phyloP scores from a whole-genome alignment of 2,113 vertebrate species.

The Vulpes vulpes region DNA sequence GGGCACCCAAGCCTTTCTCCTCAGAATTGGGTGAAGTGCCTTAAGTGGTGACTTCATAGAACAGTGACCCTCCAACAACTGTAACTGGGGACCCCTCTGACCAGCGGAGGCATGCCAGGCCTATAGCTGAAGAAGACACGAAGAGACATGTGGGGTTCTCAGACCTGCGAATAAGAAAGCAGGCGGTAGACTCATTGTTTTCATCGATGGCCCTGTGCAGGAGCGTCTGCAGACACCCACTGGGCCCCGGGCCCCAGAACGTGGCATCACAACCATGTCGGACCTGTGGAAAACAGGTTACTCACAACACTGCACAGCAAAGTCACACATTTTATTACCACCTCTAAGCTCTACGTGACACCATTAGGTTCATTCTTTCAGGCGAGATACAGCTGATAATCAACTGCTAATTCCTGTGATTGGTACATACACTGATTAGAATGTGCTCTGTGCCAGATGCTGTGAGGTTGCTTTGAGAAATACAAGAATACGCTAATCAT shows the following conservation, averaged over 20 bases:
- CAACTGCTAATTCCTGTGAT: neutral
- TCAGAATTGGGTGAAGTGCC: neutral
- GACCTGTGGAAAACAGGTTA: slow-evolving; percentile 88
- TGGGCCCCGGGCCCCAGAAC: slow-evolving; percentile 94
- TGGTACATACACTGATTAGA: slow-evolving; percentile 24
- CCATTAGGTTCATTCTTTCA: neutral
- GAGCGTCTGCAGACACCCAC: slow-evolving; percentile 96
- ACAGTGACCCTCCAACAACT: neutral
- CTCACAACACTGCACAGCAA: neutral
- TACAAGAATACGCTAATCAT: neutral
- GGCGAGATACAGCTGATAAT: neutral
- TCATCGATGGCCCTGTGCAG: slow-evolving; percentile 97
- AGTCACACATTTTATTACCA: neutral
- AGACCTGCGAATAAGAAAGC: slow-evolving; percentile 98
- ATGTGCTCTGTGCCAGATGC: neutral
- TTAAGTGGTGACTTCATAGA: neutral
- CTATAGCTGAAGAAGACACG: neutral
- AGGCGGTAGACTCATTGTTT: slow-evolving; percentile 95
- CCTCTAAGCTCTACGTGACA: neutral
- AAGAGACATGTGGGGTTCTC: slow-evolving; percentile 43
- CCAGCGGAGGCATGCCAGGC: neutral
- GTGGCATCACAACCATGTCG: slow-evolving; percentile 98
- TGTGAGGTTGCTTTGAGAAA: neutral
- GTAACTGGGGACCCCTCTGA: neutral
- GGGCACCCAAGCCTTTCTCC: neutral